Base-by-base conservation (phyloP, 2,113 vertebrate species). In the Asarcornis scutulata region DNA sequence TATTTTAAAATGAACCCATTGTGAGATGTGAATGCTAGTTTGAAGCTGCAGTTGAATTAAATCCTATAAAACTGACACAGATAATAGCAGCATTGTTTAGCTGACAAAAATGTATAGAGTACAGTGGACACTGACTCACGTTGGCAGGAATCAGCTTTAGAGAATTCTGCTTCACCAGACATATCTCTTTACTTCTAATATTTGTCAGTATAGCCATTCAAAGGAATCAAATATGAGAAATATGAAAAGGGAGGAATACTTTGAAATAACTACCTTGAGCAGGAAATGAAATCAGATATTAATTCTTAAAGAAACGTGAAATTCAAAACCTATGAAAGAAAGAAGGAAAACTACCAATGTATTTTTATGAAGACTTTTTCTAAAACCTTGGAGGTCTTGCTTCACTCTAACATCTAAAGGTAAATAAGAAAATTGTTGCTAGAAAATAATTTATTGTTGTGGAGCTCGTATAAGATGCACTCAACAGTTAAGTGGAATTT, bases 401-500 rank as follows among this genome's bases (percentile, higher is more conserved):
- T 93, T 94, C 63, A 73, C 86, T 84, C 82, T 80, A 93, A 80
- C 34, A 77, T 88, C 52, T 73, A 69, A 92, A 95, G 72, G 74
- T 91, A 86, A 93, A 92, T 83, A 76, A 31, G 78, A 89, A 74
- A 89, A 96, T 89, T 91, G 88, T 92, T 91, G 73, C 88, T 82
- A 79, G 88, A 93, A 96, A 95, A 94, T 88, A 86, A 90, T 64
- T 40, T 88, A 91, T 95, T 74, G n/a, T 79, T 96, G 80, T 95
- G 84, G 63, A 95, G 89, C 84, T 91, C 12, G 0, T 90, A 64
- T 92, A 90, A 95, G 86, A 93, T 91, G 79, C 90, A 88, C 86
- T 95, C 88, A 96, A 73, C 86, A 94, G 93, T 96, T 96, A 93
- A 96, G 95, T 95, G 76, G 83, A 93, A 83, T 95, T 97, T 96